Conservation (phyloP, 1,140 invertebrate genomes). For the Ceratina australensis region DNA sequence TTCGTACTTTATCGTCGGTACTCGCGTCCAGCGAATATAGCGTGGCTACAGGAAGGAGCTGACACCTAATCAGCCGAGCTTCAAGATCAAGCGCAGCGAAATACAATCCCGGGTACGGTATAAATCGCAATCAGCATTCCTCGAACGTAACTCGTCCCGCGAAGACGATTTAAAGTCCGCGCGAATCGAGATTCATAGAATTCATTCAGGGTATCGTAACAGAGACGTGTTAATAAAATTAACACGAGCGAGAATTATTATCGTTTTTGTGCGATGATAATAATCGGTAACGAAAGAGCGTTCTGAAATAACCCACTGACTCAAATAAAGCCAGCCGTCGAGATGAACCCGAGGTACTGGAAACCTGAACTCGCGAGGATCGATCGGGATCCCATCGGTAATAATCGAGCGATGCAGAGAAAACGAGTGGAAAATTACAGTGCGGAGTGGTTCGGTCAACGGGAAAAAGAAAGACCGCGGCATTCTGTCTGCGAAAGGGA, state of each 20-base stretch:
- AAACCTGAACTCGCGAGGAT: slow-evolving; percentile 27
- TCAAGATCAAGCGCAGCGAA: slow-evolving; percentile 12
- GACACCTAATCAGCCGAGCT: slow-evolving; percentile 25
- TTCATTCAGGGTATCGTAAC: too few species aligned
- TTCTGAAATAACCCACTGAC: too few species aligned
- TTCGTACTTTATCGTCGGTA: background rate
- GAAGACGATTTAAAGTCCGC: slow-evolving; percentile 8
- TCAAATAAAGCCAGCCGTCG: too few species aligned
- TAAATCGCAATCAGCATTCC: slow-evolving; percentile 40
- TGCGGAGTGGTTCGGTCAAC: slow-evolving; percentile 20
- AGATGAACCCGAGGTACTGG: background rate
- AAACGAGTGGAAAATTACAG: slow-evolving; percentile 59
- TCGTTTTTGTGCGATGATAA: too few species aligned
- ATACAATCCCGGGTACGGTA: slow-evolving; percentile 8
- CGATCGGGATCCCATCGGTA: slow-evolving; percentile 38
- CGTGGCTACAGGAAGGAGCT: background rate
- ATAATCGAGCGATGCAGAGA: slow-evolving; percentile 37
- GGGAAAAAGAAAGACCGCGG: slow-evolving; percentile 39
- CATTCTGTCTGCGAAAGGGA: slow-evolving; percentile 60
- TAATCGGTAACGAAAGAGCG: too few species aligned
- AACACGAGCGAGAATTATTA: too few species aligned
- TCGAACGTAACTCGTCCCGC: slow-evolving; percentile 13
- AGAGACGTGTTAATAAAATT: too few species aligned
- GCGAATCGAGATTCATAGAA: background rate
- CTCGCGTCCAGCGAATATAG: background rate